Evolutionary conservation across 1,140 invertebrate genomes (phyloP).

Genomic region (Drosophila sp.): DNA sequence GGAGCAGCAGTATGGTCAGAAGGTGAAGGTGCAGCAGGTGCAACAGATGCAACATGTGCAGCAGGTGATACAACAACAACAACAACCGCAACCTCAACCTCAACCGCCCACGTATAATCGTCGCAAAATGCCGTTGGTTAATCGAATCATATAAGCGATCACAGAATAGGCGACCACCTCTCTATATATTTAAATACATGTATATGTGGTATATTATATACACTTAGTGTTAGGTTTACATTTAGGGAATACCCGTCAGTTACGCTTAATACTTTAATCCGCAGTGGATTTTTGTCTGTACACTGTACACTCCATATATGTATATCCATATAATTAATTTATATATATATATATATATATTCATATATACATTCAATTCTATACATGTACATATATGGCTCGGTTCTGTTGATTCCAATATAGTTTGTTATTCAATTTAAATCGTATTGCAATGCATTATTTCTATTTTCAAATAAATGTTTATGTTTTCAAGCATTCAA

Average conservation of each 20-base stretch:
- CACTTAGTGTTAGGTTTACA: conserved; percentile 61
- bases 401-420: conserved; percentile 41
- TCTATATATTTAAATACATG: conserved; percentile 22
- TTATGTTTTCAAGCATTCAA: conserved; percentile 24
- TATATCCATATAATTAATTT: too few relatives aligned
- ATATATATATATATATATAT: background rate
- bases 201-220: conserved; percentile 10
- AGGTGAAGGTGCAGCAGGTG: conserved; percentile 72
- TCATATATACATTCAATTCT: background rate
- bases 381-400: conserved; percentile 11
- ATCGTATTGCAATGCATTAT: conserved; percentile 13
- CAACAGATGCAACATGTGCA: conserved; percentile 48
- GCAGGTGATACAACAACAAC: conserved; percentile 43
- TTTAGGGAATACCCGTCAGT: conserved; percentile 36
- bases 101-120: conserved; percentile 84
- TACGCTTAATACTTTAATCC: conserved; percentile 61
- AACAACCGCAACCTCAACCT: too few relatives aligned
- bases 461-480: conserved; percentile 62
- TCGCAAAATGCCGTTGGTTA: conserved; percentile 87
- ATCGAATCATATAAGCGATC: conserved; percentile 85
- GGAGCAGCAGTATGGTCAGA: conserved; percentile 73
- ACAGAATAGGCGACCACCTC: background rate
- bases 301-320: conserved; percentile 25
- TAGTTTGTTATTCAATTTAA: conserved; percentile 55
- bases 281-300: conserved; percentile 54